These are phyloP conservation scores for Ophion costatus DNA, from an alignment of 2,888 invertebrate species.

Conservation along the genomic window DNA sequence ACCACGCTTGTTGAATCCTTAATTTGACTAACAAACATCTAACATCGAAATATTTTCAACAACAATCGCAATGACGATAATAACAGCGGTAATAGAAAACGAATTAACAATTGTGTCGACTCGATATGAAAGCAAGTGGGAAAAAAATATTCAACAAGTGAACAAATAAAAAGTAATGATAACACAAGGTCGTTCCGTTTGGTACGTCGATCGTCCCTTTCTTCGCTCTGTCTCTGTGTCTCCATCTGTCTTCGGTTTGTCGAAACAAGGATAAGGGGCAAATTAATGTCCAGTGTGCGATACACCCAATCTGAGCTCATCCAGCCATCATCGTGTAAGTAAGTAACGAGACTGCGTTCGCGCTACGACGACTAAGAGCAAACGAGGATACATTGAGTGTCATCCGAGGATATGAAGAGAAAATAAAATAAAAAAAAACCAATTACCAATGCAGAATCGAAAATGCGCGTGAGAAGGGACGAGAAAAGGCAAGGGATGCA, in stretches of 20 bases:
- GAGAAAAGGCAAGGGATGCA: slow-evolving; percentile 23
- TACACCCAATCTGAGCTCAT: slow-evolving; percentile 82
- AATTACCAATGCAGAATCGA: background rate
- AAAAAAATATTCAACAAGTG: slow-evolving; percentile 28
- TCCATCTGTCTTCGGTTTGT: slow-evolving; percentile 33
- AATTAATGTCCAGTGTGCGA: slow-evolving; percentile 81
- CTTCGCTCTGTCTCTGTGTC: slow-evolving; percentile 26
- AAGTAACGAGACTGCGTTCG: slow-evolving; percentile 72
- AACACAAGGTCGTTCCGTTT: slow-evolving; percentile 49
- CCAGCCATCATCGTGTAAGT: slow-evolving; percentile 76
- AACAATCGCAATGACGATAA: background rate
- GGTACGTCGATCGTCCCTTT: slow-evolving; percentile 25
- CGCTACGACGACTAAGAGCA: slow-evolving; percentile 17
- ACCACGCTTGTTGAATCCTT: slow-evolving; percentile 58
- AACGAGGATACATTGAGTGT: background rate
- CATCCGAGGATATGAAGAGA: slow-evolving; percentile 7
- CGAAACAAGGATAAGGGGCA: slow-evolving; percentile 9
- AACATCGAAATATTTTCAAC: slow-evolving; percentile 70
- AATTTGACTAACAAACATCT: slow-evolving; percentile 75
- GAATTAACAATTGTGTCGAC: slow-evolving; percentile 3
- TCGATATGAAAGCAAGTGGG: slow-evolving; percentile 9
- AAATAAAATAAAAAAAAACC: background rate
- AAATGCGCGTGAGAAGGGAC: slow-evolving; percentile 4
- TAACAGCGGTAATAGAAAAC: background rate
- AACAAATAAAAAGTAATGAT: slow-evolving; percentile 41